Conservation (phyloP, 1,140 invertebrate species). For the Tachypleus tridentatus region DNA sequence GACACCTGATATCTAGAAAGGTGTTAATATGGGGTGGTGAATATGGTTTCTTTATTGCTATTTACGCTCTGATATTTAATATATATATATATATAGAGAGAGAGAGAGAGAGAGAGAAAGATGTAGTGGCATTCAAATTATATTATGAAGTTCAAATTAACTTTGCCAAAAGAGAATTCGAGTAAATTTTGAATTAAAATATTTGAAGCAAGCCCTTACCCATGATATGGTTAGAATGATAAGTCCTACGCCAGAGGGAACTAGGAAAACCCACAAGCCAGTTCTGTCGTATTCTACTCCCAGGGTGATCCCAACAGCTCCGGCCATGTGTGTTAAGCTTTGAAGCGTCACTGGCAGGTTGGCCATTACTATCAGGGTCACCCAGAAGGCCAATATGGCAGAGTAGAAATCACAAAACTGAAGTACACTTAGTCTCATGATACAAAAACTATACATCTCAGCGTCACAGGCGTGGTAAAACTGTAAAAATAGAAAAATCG, state of each 20-base stretch:
- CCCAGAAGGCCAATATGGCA: constrained; percentile 34
- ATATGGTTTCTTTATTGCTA: too few relatives aligned
- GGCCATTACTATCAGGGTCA: constrained; percentile 33
- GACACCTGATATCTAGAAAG: too few relatives aligned
- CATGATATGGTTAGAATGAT: constrained; percentile 29
- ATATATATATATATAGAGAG: too few relatives aligned
- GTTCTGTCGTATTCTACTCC: constrained; percentile 27
- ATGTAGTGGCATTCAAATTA: too few relatives aligned
- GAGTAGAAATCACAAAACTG: constrained; percentile 35
- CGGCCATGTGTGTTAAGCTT: constrained; percentile 29
- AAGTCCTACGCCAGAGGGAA: constrained; percentile 24
- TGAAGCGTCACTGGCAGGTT: constrained; percentile 16
- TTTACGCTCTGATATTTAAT: too few relatives aligned
- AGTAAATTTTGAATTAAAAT: too few relatives aligned
- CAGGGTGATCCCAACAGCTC: constrained; percentile 28
- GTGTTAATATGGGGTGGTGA: too few relatives aligned
- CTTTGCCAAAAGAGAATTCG: too few relatives aligned
- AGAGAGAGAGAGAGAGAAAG: too few relatives aligned
- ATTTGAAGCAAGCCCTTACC: constrained; percentile 18
- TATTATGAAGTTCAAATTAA: too few relatives aligned
- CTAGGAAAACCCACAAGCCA: constrained; percentile 26
- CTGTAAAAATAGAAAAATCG: constrained; percentile 22
- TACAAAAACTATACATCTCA: constrained; percentile 29
- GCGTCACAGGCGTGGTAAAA: constrained; percentile 34
- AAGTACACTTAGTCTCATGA: constrained; percentile 32